phyloP scores from a whole-genome alignment of 2,888 invertebrate species.

The Scaptodrosophila latifasciaeformis region DNA sequence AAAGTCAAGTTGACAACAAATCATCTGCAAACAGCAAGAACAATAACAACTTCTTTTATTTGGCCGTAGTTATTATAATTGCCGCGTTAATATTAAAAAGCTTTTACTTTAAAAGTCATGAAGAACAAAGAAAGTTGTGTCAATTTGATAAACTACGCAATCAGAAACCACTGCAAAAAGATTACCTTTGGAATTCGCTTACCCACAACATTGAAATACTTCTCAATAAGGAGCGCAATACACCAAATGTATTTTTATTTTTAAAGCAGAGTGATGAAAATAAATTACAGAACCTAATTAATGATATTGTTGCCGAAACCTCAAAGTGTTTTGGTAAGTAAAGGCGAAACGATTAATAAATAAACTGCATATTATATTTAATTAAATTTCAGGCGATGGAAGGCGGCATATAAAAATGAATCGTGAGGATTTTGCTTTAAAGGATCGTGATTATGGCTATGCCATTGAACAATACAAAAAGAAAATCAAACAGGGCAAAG shows the following conservation, averaged over 20 bases:
- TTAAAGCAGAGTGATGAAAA: conserved; percentile 36
- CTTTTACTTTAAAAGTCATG: neutral
- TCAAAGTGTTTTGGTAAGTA: conserved; percentile 65
- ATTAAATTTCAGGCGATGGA: conserved; percentile 31
- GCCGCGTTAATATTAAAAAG: too few relatives aligned
- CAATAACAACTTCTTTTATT: neutral
- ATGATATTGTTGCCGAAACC: conserved; percentile 52
- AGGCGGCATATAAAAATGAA: conserved; percentile 46
- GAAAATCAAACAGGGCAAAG: conserved; percentile 61
- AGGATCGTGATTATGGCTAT: conserved; percentile 56
- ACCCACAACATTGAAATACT: conserved; percentile 52
- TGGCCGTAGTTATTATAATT: neutral
- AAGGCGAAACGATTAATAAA: neutral
- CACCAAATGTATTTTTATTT: conserved; percentile 64
- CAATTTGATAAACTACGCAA: conserved; percentile 37
- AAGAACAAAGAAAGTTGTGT: conserved; percentile 37
- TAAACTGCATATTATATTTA: too few relatives aligned
- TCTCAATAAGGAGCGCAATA: conserved; percentile 44
- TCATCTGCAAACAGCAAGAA: neutral
- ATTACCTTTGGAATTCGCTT: conserved; percentile 50
- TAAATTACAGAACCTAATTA: conserved; percentile 37
- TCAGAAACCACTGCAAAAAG: conserved; percentile 40
- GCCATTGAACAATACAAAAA: conserved; percentile 63
- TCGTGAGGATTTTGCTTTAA: conserved; percentile 49
- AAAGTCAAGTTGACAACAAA: neutral